Conservation (phyloP, 2,888 invertebrate genomes). For the Erebia palarica region DNA sequence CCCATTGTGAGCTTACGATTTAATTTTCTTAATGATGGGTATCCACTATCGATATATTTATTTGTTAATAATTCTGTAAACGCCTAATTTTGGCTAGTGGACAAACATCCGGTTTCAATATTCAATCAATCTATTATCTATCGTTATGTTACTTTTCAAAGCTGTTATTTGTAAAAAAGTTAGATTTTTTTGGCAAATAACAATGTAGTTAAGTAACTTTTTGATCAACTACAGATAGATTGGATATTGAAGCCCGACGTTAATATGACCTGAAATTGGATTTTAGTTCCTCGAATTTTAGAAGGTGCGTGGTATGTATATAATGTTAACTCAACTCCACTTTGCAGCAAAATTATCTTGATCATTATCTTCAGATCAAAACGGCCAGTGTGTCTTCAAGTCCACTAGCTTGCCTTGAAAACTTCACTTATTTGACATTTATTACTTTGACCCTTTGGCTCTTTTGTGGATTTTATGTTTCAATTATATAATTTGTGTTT, state of each 20-base stretch:
- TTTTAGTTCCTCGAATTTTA: background rate
- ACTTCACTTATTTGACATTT: background rate
- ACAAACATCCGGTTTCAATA: too few species aligned
- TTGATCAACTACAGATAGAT: too few species aligned
- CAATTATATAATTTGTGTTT: background rate
- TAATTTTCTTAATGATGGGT: background rate
- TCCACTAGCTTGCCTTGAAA: constrained; percentile 1
- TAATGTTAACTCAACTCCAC: background rate
- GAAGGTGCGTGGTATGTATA: background rate
- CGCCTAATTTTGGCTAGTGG: background rate
- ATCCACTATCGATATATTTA: background rate
- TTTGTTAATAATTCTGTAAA: background rate
- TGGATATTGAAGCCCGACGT: too few species aligned
- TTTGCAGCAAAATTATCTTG: background rate
- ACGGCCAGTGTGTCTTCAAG: background rate
- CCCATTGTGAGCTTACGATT: background rate
- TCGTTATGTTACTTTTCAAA: too few species aligned
- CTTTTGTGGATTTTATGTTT: background rate
- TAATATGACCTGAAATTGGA: background rate
- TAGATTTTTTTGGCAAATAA: too few species aligned
- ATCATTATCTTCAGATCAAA: background rate
- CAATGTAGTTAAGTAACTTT: too few species aligned
- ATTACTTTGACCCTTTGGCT: background rate
- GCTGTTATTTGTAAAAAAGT: too few species aligned
- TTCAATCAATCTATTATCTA: too few species aligned